phyloP scores from a whole-genome alignment of 2,797 vertebrate species.

The Microctenopoma lineatum region DNA sequence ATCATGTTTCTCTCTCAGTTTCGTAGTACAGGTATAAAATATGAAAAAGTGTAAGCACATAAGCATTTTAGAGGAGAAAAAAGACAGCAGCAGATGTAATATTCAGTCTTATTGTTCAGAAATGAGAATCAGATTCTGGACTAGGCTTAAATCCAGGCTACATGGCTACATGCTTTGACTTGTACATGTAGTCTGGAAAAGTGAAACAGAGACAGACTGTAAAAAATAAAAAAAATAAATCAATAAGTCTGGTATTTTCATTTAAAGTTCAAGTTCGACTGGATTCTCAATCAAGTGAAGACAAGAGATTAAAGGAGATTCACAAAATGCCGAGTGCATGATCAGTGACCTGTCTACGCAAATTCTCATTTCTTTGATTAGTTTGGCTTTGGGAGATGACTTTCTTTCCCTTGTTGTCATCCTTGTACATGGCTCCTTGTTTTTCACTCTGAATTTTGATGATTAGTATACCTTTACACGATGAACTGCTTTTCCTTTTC shows the following conservation, averaged over 20 bases:
- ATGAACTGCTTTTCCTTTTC: background rate
- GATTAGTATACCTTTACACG: background rate
- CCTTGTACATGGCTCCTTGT: conserved; percentile 16
- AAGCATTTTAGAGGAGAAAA: no score
- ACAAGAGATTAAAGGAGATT: conserved; percentile 71
- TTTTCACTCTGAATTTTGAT: conserved; percentile 16
- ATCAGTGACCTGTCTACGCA: conserved; percentile 52
- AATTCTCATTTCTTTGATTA: conserved; percentile 56
- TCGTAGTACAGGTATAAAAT: no score
- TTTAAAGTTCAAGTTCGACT: conserved; percentile 72
- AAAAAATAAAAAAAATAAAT: background rate
- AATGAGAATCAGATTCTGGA: no score
- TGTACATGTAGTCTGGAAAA: background rate
- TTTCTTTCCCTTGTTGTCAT: background rate
- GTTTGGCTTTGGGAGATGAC: conserved; percentile 36
- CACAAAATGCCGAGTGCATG: conserved; percentile 61
- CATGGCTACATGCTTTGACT: background rate
- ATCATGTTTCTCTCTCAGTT: no score
- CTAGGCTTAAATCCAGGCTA: background rate
- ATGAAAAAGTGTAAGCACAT: no score
- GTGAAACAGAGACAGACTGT: background rate
- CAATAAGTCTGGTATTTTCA: conserved; percentile 61
- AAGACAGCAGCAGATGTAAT: no score
- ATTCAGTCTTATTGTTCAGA: no score
- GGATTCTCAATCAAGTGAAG: conserved; percentile 59